phyloP scores from a whole-genome alignment of 2,113 vertebrate species.

The Dipodomys ordii region DNA sequence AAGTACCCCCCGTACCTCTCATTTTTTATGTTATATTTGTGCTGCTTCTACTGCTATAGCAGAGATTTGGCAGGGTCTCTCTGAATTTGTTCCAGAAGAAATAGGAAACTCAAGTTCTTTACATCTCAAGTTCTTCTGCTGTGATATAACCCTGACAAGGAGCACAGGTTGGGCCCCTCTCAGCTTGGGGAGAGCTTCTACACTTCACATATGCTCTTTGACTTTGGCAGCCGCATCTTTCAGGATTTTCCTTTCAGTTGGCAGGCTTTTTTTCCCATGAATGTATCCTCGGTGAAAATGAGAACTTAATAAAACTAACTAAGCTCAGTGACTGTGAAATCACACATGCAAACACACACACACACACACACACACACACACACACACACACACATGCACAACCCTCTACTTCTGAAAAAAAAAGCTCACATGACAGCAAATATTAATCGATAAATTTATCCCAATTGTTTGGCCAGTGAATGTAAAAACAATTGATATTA shows the following conservation, averaged over 20 bases:
- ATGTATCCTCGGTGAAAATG: conserved; percentile 56
- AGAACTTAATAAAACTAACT: conserved; percentile 66
- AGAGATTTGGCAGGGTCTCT: not conserved
- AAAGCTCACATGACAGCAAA: conserved; percentile 1
- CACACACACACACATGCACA: no score
- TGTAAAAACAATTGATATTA: not conserved
- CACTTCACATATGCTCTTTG: conserved; percentile 60
- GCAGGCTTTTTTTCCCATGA: conserved; percentile 51
- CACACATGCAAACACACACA: not conserved
- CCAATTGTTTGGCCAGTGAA: not conserved
- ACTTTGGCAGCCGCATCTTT: conserved; percentile 46
- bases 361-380: no score
- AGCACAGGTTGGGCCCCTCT: conserved; percentile 23
- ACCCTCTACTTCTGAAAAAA: not conserved
- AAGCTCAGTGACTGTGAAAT: conserved; percentile 38
- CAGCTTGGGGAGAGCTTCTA: conserved; percentile 29
- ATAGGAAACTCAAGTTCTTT: conserved; percentile 56
- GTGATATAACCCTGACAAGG: conserved; percentile 27
- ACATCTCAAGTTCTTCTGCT: conserved; percentile 42
- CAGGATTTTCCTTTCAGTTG: conserved; percentile 60
- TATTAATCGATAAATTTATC: not conserved
- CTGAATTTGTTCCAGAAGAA: conserved; percentile 52
- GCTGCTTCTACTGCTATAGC: not conserved
- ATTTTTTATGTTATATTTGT: not conserved
- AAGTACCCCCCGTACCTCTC: not conserved